phyloP scores from a whole-genome alignment of 2,888 invertebrate species.

The Apodemia zela region DNA sequence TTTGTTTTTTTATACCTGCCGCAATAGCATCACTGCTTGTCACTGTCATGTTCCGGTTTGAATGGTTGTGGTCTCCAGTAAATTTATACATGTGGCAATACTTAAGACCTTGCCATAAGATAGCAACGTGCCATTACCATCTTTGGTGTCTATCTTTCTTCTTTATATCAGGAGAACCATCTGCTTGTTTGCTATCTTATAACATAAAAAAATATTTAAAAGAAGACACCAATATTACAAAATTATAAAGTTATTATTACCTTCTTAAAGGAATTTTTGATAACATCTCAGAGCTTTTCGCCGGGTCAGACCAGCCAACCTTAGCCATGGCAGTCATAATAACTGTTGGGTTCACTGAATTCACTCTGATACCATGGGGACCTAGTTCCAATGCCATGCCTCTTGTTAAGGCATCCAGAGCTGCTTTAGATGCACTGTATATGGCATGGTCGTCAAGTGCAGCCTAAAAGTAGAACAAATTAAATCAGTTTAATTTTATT shows the following conservation, averaged over 20 bases:
- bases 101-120: no score
- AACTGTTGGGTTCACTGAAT: conserved; percentile 96
- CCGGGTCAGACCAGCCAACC: conserved; percentile 92
- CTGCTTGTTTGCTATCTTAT: no score
- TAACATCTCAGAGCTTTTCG: conserved; percentile 85
- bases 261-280: conserved; percentile 91
- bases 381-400: conserved; percentile 94
- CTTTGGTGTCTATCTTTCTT: no score
- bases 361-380: conserved; percentile 91
- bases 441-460: conserved; percentile 88
- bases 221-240: no score
- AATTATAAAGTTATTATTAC: conserved; percentile 59
- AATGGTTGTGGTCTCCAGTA: no score
- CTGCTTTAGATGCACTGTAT: conserved; percentile 94
- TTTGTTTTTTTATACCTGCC: no score
- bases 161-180: no score
- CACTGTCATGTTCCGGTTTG: no score
- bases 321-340: conserved; percentile 95
- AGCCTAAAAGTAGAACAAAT: conserved; percentile 57
- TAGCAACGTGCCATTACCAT: no score
- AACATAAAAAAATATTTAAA: no score
- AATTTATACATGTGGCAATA: no score
- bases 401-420: conserved; percentile 91
- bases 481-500: neutral
- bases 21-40: no score